Evolutionary conservation across 2,113 vertebrate genomes (phyloP).

Genomic region (Elaphurus davidianus): DNA sequence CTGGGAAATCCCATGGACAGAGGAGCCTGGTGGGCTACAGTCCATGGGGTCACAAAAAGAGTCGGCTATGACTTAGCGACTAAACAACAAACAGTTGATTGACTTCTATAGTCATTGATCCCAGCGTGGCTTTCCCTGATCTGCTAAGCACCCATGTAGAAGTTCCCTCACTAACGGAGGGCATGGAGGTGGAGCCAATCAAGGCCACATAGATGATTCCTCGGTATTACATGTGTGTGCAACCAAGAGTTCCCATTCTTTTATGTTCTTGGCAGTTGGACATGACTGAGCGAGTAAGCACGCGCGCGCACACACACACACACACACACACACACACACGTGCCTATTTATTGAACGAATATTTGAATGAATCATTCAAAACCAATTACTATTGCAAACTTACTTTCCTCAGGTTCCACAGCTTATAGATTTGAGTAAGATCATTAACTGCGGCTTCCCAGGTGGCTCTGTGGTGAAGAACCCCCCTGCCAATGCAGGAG

Average conservation of each 20-base stretch:
- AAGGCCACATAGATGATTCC: background rate
- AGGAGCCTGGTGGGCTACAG: background rate
- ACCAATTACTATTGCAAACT: background rate
- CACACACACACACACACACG: background rate
- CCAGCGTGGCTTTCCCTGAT: background rate
- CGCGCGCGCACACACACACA: background rate
- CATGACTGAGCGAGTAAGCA: background rate
- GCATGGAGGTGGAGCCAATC: background rate
- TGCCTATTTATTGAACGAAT: background rate
- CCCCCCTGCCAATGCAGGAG: background rate
- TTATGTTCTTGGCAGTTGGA: background rate
- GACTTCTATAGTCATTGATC: background rate
- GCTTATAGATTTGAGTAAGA: background rate
- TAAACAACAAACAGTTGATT: background rate
- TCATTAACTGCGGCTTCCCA: background rate
- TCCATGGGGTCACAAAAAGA: background rate
- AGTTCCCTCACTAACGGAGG: background rate
- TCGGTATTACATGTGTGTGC: background rate
- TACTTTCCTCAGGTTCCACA: background rate
- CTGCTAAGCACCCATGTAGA: background rate
- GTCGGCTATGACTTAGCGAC: background rate
- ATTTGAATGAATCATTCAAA: slow-evolving; percentile 1
- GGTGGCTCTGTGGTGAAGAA: background rate
- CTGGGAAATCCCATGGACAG: background rate
- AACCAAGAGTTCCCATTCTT: background rate